Base-by-base conservation (phyloP, 2,888 invertebrate genomes). In the Dorcus hopei region DNA sequence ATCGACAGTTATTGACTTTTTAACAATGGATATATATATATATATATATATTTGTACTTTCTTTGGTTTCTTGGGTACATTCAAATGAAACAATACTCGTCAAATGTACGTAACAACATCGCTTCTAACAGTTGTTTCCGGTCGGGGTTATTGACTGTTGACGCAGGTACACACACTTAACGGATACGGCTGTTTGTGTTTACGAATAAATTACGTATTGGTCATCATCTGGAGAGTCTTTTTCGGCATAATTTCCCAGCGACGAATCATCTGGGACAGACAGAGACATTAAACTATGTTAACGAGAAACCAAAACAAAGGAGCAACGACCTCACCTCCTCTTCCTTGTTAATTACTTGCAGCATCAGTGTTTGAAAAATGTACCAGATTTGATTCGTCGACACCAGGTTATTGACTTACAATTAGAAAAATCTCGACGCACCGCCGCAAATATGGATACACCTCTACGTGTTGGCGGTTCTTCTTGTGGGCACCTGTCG, bases 81-180 rank as follows among this genome's bases (percentile, higher is more conserved):
- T 7, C 26, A 33, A 33, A 33, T 33, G 26, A 33, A 33, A 33
- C 26, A 33, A 33, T 33, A 33, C 3, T 33, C 26, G 26, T 33
- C 26, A 33, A 3, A 33, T 7, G 26, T 33, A 33, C 26, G 26
- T 33, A 14, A 14, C 14, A 14, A 33, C 26, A 33, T 33, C 26
- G 26, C 7, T 72, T 71, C 70, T 42, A 58, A 53, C 71, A 72
- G 66, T 66, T 73, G 72, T 58, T 58, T 58, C 58, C 58, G 58
- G 58, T 47, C 42, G 54, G 61, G 65, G 65, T 65, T 65, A 63
- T 58, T 65, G 65, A 65, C 65, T 61, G 65, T 51, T 59, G 60
- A 59, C 57, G 62, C 56, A 49, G 60, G 16, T 40, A 14, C 56
- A 57, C 59, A 57, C 57, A 60, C 62, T 52, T 50, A 62, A 62